Evolutionary conservation across 2,797 vertebrate genomes (phyloP).

Genomic region (Euphonia xanthogaster): DNA sequence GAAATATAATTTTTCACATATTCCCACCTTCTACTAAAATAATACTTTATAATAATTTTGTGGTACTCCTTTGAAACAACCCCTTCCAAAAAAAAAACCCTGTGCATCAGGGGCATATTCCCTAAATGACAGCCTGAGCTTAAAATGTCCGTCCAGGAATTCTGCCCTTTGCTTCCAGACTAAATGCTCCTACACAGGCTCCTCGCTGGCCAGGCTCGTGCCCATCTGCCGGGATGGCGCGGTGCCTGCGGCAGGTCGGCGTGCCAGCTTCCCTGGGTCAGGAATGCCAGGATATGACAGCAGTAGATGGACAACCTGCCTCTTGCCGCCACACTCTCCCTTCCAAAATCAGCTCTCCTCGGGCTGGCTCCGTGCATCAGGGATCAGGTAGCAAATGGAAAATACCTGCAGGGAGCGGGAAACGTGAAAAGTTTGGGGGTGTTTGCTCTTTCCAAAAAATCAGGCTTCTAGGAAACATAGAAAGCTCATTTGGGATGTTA

Average conservation of each 20-base stretch:
- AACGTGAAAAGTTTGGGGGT: neutral
- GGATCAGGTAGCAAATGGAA: neutral
- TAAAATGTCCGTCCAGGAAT: slow-evolving; percentile 69
- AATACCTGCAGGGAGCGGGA: neutral
- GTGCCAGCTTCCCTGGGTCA: slow-evolving; percentile 76
- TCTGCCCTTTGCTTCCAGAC: slow-evolving; percentile 77
- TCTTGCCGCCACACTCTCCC: slow-evolving; percentile 50
- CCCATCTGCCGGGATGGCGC: slow-evolving; percentile 80
- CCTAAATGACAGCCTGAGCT: slow-evolving; percentile 61
- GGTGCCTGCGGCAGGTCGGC: slow-evolving; percentile 65
- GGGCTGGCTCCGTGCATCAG: accelerated
- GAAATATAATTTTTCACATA: neutral
- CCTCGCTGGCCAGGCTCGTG: slow-evolving; percentile 69
- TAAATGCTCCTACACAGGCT: slow-evolving; percentile 76
- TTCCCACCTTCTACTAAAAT: neutral
- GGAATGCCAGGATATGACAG: slow-evolving; percentile 73
- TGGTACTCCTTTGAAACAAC: neutral
- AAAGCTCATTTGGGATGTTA: slow-evolving; percentile 31
- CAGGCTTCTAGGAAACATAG: slow-evolving; percentile 1
- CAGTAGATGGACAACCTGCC: slow-evolving; percentile 74
- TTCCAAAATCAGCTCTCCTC: slow-evolving; percentile 24
- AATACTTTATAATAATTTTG: neutral
- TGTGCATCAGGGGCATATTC: slow-evolving; percentile 1
- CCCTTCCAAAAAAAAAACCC: neutral
- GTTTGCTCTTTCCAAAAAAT: neutral